A percentile compares a stretch with the other conserved stretches of the same genome.
Evolutionary conservation across 2,797 vertebrate species (phyloP).

Genomic region (Cossypha dichroa): DNA sequence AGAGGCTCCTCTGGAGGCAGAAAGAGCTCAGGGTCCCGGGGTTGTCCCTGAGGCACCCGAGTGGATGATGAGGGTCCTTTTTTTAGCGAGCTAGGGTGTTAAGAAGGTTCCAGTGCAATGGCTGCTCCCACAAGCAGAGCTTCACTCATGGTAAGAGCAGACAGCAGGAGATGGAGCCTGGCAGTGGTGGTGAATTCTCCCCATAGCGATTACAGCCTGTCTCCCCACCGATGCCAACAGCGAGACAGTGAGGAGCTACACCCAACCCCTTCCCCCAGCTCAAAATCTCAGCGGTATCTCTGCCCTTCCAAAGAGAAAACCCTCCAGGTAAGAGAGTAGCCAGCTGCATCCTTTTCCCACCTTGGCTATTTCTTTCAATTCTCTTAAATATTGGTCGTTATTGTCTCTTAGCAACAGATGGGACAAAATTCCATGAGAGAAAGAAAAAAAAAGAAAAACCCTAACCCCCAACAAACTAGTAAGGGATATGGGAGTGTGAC

Average conservation of each 20-base stretch:
- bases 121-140: no score
- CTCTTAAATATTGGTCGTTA: neutral
- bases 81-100: neutral
- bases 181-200: neutral
- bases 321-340: neutral
- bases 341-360: neutral
- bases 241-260: neutral
- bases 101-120: neutral
- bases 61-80: neutral
- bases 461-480: neutral
- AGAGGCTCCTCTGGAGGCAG: rapidly evolving
- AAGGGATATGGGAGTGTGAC: neutral
- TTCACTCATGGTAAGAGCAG: neutral
- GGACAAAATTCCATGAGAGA: neutral
- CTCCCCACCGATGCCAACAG: rapidly evolving
- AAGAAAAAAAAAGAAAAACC: neutral
- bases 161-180: neutral
- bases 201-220: rapidly evolving
- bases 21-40: rapidly evolving
- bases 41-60: neutral
- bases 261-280: neutral
- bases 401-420: neutral
- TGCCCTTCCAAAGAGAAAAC: neutral
- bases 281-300: neutral
- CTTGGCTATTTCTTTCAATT: neutral